These are phyloP conservation scores for Clarias pachynema DNA, from an alignment of 2,797 vertebrate species.

Conservation along the genomic window DNA sequence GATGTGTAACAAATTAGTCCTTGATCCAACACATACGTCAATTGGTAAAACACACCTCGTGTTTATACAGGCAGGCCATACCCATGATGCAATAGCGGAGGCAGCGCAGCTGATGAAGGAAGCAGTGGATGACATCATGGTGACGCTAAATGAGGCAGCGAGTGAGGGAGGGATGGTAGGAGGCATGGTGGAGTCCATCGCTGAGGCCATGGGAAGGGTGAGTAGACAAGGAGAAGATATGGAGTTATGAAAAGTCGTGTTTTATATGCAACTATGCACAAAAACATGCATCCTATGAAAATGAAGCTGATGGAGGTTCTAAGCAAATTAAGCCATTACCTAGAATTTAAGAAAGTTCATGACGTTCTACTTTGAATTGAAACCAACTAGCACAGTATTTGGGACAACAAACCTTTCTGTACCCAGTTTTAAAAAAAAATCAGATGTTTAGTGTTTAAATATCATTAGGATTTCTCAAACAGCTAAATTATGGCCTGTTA, in stretches of 20 bases:
- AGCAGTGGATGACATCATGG: conserved; percentile 97
- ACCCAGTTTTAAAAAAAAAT: too few relatives aligned
- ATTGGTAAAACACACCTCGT: neutral
- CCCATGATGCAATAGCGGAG: conserved; percentile 93
- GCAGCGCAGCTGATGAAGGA: conserved; percentile 96
- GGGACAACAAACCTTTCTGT: neutral
- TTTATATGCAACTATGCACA: neutral
- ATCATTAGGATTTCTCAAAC: neutral
- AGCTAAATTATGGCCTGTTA: neutral
- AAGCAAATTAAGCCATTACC: neutral
- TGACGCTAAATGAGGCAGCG: conserved; percentile 94
- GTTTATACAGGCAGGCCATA: conserved; percentile 84
- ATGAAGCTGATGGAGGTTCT: neutral
- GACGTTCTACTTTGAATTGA: neutral
- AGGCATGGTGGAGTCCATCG: conserved; percentile 95
- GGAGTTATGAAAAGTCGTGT: too few relatives aligned
- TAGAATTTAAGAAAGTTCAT: neutral
- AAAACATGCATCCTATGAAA: neutral
- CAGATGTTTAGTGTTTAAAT: neutral
- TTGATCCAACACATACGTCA: neutral
- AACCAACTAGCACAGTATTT: neutral
- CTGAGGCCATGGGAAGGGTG: conserved; percentile 93
- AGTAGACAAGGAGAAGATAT: conserved; percentile 50
- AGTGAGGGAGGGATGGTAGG: conserved; percentile 96
- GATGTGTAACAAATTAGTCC: neutral